Evolutionary conservation across 2,113 vertebrate species (phyloP), one percentile per base, ranked within the genome.

Genomic region (Stigmatopora argus): DNA sequence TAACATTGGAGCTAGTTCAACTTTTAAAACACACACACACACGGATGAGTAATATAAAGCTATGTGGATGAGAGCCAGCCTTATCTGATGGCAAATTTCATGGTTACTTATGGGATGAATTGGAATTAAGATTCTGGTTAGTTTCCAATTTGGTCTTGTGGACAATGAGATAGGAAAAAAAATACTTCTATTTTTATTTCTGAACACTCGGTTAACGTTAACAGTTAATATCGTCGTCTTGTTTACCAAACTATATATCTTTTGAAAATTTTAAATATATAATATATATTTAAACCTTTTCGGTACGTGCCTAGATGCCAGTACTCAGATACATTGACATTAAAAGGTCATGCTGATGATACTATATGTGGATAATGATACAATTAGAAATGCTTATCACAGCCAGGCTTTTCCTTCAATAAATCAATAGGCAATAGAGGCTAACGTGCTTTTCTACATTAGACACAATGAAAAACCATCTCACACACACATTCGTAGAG

Each of bases 81-180:
- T 66, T 66, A 73, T 77, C 73, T 60, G 69, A 62, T 5, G 56
- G 65, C 75, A 66, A 77, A 75, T 75, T 85, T 71, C 75, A 81
- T 66, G 67, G 60, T 77, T 80, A 59, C 57, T 56, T 56, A 62
- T 72, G 63, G 19, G 34, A 60, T 69, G n/a, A 71, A 53, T 55
- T 61, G 64, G 59, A 71, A 61, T 55, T 67, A 68, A 48, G 66
- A 55, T 0, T 19, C 14, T 18, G 74, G 74, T 86, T 83, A 71
- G 70, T 76, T 81, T 69, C 65, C 73, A 73, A 68, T 74, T 82
- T 84, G 77, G 81, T 78, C 44, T 23, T 26, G 51, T 57, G 35
- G 41, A 14, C 44, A 66, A 71, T 46, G 60, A 34, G 71, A 62
- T 26, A 49, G 41, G 5, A 10, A 23, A 56, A 48, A 56, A 26